Base-by-base conservation (phyloP, 2,113 vertebrate species). In the Gila orcuttii region DNA sequence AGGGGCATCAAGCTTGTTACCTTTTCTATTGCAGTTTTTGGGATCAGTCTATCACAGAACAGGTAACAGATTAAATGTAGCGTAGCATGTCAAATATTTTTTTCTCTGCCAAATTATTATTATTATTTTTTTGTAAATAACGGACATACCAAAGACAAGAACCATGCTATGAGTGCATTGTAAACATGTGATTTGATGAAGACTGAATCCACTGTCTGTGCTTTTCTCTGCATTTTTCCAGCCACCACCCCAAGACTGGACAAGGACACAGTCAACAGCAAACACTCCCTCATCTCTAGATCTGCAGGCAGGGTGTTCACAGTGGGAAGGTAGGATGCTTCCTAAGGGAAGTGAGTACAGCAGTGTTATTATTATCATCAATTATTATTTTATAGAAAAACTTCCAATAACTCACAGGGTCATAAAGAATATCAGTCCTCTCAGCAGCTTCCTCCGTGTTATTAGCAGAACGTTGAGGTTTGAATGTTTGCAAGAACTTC, bases 71-170 rank as follows among this genome's bases (percentile, higher is more conserved):
- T 25, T 0, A 64, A 64, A 52, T 66, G 45, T 47, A 78, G 13
- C 6, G 19, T 45, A 42, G 15, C 23, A 33, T 55, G 50, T 52
- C 3, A 60, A 59, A 59, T 36, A 9, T 42, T 50, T 68, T 21
- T 68, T 36, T 7, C 9, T 60, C n/a, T 45, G 17, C 21, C 66
- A 52, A 55, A 73, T 42, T 42, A 2, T 42, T 42, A 9, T 42
- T 13, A n/a, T 25, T 23, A n/a, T n/a, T 39, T 19, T 71, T 28
- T 1, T 57, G 11, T 64, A 85, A 50, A 59, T 0, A 64, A 55
- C 28, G 28, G n/a, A 94, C 94, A 93, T 52, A 96, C 95, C 94
- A 96, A 88, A 68, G 93, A 95, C 39, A 96, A 87, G 52, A 95
- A 93, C 95, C 95, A 95, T 0, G 91, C 28, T 59, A 96, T 90